phyloP scores from a whole-genome alignment of 2,113 vertebrate genomes.

The Tragelaphus scriptus region DNA sequence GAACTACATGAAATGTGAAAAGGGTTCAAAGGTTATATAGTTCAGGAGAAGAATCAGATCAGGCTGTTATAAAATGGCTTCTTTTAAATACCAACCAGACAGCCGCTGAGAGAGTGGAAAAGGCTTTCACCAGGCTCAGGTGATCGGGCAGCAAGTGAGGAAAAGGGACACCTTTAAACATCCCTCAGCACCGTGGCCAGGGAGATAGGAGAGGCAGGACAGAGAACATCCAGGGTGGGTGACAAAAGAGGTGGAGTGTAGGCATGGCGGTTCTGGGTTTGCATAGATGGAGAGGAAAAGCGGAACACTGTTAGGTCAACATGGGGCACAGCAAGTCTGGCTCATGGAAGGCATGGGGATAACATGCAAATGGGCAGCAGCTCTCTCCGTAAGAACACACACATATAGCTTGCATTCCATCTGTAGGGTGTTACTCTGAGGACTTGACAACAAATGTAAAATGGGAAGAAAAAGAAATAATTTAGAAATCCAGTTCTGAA shows the following conservation, averaged over 20 bases:
- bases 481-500: background rate
- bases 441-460: background rate
- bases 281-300: background rate
- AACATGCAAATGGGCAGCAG: background rate
- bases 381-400: background rate
- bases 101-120: background rate
- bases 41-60: background rate
- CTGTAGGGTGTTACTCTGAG: background rate
- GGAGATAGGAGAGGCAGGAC: background rate
- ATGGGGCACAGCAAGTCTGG: background rate
- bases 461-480: conserved; percentile 1
- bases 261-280: background rate
- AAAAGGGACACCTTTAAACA: background rate
- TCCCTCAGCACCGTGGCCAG: background rate
- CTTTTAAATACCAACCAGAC: background rate
- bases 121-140: background rate
- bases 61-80: background rate
- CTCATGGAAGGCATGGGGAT: background rate
- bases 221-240: background rate
- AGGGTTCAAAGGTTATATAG: background rate
- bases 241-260: background rate
- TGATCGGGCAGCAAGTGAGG: background rate
- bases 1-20: background rate
- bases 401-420: background rate
- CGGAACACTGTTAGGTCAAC: background rate